Evolutionary conservation across 1,140 invertebrate species (phyloP).

Genomic region (Grapholita molesta): DNA sequence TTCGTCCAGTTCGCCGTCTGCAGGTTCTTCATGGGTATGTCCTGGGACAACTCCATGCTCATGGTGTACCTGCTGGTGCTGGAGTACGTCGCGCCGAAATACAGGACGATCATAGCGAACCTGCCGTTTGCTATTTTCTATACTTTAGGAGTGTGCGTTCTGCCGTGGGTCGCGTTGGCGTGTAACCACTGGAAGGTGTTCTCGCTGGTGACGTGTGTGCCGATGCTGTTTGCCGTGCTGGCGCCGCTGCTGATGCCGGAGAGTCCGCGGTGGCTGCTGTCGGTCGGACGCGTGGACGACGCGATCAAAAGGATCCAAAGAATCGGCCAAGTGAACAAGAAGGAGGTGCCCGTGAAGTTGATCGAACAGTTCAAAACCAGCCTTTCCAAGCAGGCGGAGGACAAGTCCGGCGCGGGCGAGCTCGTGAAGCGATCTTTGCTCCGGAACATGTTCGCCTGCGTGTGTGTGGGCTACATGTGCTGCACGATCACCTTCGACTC

Average conservation of each 20-base stretch:
- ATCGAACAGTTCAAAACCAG: slow-evolving; percentile 55
- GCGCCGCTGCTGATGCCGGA: slow-evolving; percentile 82
- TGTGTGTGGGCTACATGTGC: slow-evolving; percentile 53
- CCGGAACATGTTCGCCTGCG: slow-evolving; percentile 47
- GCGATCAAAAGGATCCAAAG: slow-evolving; percentile 78
- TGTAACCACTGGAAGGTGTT: slow-evolving; percentile 84
- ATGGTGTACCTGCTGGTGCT: slow-evolving; percentile 80
- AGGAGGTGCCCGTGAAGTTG: slow-evolving; percentile 43
- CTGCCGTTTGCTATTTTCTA: slow-evolving; percentile 82
- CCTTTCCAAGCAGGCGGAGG: slow-evolving; percentile 28
- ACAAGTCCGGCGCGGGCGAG: slow-evolving; percentile 37
- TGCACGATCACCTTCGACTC: slow-evolving; percentile 52
- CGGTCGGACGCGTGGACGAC: slow-evolving; percentile 81
- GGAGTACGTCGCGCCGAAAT: slow-evolving; percentile 81
- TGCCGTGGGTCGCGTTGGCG: slow-evolving; percentile 82
- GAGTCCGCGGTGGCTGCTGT: slow-evolving; percentile 85
- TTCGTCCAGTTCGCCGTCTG: slow-evolving; percentile 80
- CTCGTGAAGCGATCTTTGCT: slow-evolving; percentile 48
- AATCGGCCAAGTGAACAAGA: slow-evolving; percentile 58
- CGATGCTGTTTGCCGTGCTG: slow-evolving; percentile 61
- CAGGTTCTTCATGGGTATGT: slow-evolving; percentile 82
- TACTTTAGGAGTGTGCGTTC: slow-evolving; percentile 79
- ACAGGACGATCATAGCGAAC: slow-evolving; percentile 80
- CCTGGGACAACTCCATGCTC: slow-evolving; percentile 90
- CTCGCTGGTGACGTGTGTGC: slow-evolving; percentile 78